phyloP scores from a whole-genome alignment of 2,888 invertebrate species.

The Tupiocoris notatus region DNA sequence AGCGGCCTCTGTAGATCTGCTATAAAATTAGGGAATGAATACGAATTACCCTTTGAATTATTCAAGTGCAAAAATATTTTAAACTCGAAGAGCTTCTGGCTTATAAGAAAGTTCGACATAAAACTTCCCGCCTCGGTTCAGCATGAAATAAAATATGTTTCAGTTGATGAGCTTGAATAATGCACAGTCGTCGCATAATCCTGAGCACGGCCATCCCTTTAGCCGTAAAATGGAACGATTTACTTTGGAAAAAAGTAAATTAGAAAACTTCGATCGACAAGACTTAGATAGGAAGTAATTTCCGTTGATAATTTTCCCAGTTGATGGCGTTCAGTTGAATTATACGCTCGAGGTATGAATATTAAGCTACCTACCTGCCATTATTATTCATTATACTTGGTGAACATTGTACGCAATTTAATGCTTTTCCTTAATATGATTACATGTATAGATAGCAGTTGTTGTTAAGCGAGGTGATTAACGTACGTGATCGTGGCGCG shows the following conservation, averaged over 20 bases:
- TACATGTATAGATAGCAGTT: too few relatives aligned
- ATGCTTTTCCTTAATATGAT: too few relatives aligned
- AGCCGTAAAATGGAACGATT: background rate
- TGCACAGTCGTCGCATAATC: constrained; percentile 16
- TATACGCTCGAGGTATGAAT: too few relatives aligned
- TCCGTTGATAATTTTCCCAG: too few relatives aligned
- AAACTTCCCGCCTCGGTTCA: constrained; percentile 18
- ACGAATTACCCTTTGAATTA: constrained; percentile 33
- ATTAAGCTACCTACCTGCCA: too few relatives aligned
- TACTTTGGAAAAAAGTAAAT: background rate
- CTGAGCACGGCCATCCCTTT: background rate
- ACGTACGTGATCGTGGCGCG: too few relatives aligned
- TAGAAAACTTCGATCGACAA: background rate
- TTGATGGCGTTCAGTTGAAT: too few relatives aligned
- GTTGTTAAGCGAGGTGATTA: too few relatives aligned
- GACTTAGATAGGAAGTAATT: background rate
- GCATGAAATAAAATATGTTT: constrained; percentile 28
- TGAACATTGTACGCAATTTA: too few relatives aligned
- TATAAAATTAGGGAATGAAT: constrained; percentile 34
- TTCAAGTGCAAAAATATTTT: constrained; percentile 34
- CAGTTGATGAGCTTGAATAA: constrained; percentile 38
- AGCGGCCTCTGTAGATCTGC: background rate
- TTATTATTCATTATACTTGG: too few relatives aligned
- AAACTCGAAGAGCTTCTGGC: constrained; percentile 19
- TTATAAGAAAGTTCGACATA: constrained; percentile 20